These are phyloP conservation scores for Equus quagga DNA, from an alignment of 2,113 vertebrate genomes.

Conservation along the genomic window DNA sequence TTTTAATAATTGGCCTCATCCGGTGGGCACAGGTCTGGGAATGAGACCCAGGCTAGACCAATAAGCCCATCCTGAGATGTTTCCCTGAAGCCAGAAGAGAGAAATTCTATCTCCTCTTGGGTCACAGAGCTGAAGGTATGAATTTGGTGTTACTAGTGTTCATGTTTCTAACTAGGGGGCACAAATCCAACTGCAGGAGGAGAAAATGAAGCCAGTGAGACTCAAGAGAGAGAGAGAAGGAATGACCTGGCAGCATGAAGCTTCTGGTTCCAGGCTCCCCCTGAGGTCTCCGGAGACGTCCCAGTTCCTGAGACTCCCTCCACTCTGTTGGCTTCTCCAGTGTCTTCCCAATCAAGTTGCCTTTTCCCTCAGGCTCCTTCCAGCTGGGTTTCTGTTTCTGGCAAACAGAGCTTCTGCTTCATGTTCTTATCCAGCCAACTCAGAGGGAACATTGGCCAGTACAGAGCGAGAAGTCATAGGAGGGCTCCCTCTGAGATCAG, in stretches of 20 bases:
- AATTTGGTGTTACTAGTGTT: not conserved
- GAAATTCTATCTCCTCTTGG: not conserved
- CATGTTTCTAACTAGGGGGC: not conserved
- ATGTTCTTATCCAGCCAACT: not conserved
- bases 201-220: not conserved
- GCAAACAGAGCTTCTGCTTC: not conserved
- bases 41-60: not conserved
- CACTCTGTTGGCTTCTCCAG: not conserved
- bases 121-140: not conserved
- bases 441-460: not conserved
- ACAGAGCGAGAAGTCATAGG: not conserved
- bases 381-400: not conserved
- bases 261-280: not conserved
- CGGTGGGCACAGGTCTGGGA: not conserved
- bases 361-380: not conserved
- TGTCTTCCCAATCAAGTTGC: not conserved
- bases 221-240: not conserved
- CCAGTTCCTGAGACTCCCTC: not conserved
- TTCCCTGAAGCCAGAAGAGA: constrained; percentile 3
- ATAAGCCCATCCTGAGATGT: not conserved
- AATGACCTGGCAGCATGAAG: not conserved
- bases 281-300: not conserved
- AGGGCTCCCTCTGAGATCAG: not conserved
- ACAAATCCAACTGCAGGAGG: not conserved
- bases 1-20: not conserved